These are phyloP conservation scores for Pammene aurita DNA, from an alignment of 2,888 invertebrate genomes.

Conservation along the genomic window DNA sequence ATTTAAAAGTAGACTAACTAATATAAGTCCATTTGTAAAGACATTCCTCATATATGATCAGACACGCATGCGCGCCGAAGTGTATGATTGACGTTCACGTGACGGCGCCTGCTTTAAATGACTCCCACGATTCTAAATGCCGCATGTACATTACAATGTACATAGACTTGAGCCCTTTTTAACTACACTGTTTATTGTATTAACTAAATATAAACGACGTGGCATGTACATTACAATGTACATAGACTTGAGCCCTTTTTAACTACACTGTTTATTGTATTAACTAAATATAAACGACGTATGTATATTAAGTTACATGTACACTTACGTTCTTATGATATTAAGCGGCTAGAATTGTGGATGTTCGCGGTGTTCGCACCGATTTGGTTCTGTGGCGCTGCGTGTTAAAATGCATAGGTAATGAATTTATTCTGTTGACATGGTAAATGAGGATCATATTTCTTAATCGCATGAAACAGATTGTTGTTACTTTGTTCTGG, in stretches of 20 bases:
- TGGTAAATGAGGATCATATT: slow-evolving; percentile 3
- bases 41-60: slow-evolving; percentile 10
- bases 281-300: background rate
- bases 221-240: background rate
- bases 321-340: background rate
- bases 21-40: background rate
- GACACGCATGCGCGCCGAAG: slow-evolving; percentile 25
- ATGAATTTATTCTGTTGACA: slow-evolving; percentile 15
- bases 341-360: background rate
- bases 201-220: background rate
- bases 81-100: slow-evolving; percentile 32
- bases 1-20: background rate
- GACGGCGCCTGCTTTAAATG: slow-evolving; percentile 7
- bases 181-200: background rate
- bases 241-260: background rate
- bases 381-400: slow-evolving; percentile 21
- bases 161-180: background rate
- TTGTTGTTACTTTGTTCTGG: background rate
- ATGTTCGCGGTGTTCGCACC: slow-evolving; percentile 16
- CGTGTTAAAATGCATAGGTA: slow-evolving; percentile 1
- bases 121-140: background rate
- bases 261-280: background rate
- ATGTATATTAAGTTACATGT: background rate
- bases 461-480: background rate
- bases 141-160: background rate